These are phyloP conservation scores for Parnassius mnemosyne DNA, from an alignment of 2,888 invertebrate species.

Conservation along the genomic window DNA sequence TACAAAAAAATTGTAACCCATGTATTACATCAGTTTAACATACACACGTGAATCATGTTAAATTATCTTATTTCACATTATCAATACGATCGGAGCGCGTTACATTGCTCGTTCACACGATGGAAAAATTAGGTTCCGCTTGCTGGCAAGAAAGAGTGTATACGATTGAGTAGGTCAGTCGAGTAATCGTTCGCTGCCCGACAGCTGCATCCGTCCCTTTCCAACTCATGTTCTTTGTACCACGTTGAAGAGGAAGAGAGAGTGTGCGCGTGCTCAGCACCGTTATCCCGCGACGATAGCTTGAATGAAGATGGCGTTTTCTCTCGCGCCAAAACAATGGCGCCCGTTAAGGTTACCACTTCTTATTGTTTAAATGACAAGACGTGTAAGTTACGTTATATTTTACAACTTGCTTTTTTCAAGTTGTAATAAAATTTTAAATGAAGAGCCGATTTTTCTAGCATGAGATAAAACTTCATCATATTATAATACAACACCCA, in stretches of 20 bases:
- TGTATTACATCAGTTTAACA: constrained; percentile 6
- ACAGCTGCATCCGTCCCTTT: constrained; percentile 56
- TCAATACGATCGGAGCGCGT: constrained; percentile 47
- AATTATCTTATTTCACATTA: constrained; percentile 64
- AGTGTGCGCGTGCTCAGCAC: constrained; percentile 65
- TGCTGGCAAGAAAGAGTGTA: constrained; percentile 80
- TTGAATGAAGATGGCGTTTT: constrained; percentile 80
- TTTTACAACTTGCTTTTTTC: background rate
- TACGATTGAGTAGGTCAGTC: constrained; percentile 78
- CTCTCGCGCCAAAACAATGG: constrained; percentile 78
- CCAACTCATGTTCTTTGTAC: constrained; percentile 23
- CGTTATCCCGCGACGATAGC: constrained; percentile 78
- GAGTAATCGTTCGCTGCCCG: constrained; percentile 74
- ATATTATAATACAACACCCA: no score
- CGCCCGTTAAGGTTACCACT: constrained; percentile 40
- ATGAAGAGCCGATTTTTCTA: no score
- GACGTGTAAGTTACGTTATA: constrained; percentile 1
- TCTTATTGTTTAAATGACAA: background rate
- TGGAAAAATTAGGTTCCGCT: constrained; percentile 78
- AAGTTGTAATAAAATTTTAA: no score
- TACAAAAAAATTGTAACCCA: background rate
- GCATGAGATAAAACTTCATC: no score
- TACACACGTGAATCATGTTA: constrained; percentile 46
- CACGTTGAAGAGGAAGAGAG: constrained; percentile 41
- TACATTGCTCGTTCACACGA: constrained; percentile 71